A percentile compares a stretch with the other conserved stretches of the same genome.
phyloP scores from a whole-genome alignment of 2,797 vertebrate species.

The Craterocephalus amniculus region DNA sequence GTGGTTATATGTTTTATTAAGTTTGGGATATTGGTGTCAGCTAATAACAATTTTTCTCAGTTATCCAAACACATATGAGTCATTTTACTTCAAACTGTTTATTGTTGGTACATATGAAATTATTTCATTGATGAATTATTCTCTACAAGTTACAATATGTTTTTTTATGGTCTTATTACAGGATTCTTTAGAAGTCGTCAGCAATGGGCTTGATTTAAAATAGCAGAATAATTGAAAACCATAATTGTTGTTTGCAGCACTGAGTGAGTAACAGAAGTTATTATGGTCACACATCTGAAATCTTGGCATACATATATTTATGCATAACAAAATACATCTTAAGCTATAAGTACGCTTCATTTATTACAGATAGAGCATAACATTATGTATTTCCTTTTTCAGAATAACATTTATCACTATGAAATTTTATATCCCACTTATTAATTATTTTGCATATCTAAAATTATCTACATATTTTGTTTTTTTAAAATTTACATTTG shows the following conservation, averaged over 20 bases:
- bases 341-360: background rate
- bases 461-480: background rate
- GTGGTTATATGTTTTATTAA: no score
- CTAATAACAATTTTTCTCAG: conserved; percentile 28
- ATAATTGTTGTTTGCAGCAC: background rate
- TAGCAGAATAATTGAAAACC: conserved; percentile 6
- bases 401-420: background rate
- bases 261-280: background rate
- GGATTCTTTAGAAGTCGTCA: conserved; percentile 2
- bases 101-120: background rate
- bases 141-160: background rate
- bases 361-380: background rate
- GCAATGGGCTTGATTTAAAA: conserved; percentile 28
- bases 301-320: background rate
- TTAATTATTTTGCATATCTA: background rate
- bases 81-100: background rate
- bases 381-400: background rate
- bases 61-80: conserved; percentile 48
- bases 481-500: conserved; percentile 11
- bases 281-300: background rate
- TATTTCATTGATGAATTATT: background rate
- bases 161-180: conserved; percentile 7
- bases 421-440: background rate
- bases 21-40: conserved; percentile 31
- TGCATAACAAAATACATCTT: background rate